A percentile compares a stretch with the other conserved stretches of the same genome.
phyloP scores from a whole-genome alignment of 2,797 vertebrate species.

The Chaunax sp. region DNA sequence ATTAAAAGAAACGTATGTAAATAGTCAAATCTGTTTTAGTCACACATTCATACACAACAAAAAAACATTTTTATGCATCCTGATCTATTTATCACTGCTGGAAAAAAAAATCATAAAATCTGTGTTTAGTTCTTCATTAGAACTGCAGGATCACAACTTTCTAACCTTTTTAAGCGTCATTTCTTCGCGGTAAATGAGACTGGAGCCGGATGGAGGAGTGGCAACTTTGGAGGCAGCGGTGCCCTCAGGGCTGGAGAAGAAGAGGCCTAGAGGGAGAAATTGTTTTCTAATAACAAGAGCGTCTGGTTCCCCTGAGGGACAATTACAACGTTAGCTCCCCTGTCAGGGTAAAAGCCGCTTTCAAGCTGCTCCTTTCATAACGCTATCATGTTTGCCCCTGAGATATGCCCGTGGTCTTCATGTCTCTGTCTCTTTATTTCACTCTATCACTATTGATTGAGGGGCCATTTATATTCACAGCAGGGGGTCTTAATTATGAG shows the following conservation, averaged over 20 bases:
- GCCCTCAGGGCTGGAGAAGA: constrained; percentile 80
- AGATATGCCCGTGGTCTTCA: constrained; percentile 79
- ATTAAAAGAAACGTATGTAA: not conserved
- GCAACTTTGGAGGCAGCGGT: constrained; percentile 60
- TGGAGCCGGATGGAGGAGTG: constrained; percentile 29
- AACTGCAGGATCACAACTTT: constrained; percentile 34
- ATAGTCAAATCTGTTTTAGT: too few species aligned
- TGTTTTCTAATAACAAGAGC: constrained; percentile 87
- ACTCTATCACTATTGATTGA: constrained; percentile 81
- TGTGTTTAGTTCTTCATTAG: constrained; percentile 2
- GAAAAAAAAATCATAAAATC: constrained; percentile 2
- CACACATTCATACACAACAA: not conserved
- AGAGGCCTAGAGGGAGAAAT: constrained; percentile 88
- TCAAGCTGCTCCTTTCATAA: constrained; percentile 94
- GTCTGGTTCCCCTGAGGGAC: constrained; percentile 85
- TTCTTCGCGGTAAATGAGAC: constrained; percentile 8
- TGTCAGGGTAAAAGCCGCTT: constrained; percentile 91
- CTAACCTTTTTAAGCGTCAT: constrained; percentile 37
- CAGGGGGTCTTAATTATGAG: constrained; percentile 87
- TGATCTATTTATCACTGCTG: not conserved
- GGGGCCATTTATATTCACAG: constrained; percentile 86
- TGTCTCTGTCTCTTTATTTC: constrained; percentile 76
- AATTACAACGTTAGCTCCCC: constrained; percentile 88
- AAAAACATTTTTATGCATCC: not conserved
- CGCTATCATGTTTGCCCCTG: constrained; percentile 89